Conservation (phyloP, 2,888 invertebrate genomes). For the Ephialtes manifestator region DNA sequence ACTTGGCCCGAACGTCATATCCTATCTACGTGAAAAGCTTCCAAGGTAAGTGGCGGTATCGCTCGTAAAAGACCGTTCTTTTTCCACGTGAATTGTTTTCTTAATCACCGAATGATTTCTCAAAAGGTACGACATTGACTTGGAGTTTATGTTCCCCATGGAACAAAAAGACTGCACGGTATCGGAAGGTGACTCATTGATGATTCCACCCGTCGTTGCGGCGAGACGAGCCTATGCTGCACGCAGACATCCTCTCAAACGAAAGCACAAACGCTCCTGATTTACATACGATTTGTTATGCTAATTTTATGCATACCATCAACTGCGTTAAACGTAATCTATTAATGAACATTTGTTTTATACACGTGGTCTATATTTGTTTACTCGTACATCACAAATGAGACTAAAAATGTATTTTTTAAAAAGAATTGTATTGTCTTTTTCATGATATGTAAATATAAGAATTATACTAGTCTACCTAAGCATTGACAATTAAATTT, state of each 20-base stretch:
- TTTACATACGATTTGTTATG: slow-evolving; percentile 42
- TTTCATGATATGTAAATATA: neutral
- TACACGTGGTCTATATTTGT: neutral
- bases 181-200: slow-evolving; percentile 81
- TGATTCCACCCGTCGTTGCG: slow-evolving; percentile 76
- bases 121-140: slow-evolving; percentile 92
- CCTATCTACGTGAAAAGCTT: slow-evolving; percentile 92
- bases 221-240: slow-evolving; percentile 74
- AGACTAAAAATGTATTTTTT: neutral
- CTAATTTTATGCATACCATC: slow-evolving; percentile 31
- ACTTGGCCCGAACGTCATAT: slow-evolving; percentile 90
- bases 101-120: slow-evolving; percentile 12
- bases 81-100: slow-evolving; percentile 31
- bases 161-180: slow-evolving; percentile 90
- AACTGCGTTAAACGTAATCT: slow-evolving; percentile 13
- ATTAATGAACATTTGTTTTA: neutral
- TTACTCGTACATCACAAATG: neutral
- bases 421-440: neutral
- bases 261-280: slow-evolving; percentile 81
- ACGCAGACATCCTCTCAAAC: slow-evolving; percentile 86
- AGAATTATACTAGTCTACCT: neutral
- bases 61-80: slow-evolving; percentile 24
- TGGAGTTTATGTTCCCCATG: slow-evolving; percentile 94
- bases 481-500: neutral
- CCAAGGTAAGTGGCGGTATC: slow-evolving; percentile 85